Evolutionary conservation across 2,888 invertebrate species (phyloP).

Genomic region (Mantis religiosa): DNA sequence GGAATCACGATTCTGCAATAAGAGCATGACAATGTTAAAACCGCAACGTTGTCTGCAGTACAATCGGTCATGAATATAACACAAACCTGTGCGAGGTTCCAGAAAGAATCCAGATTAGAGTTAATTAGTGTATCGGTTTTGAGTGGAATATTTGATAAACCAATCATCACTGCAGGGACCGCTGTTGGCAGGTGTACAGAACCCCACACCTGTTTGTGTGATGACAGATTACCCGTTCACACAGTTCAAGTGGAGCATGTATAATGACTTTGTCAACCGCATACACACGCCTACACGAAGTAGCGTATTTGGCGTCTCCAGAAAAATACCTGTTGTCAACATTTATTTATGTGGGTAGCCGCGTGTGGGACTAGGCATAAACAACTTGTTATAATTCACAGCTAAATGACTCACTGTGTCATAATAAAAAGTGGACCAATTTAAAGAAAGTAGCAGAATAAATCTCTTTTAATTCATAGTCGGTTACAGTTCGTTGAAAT

Average conservation of each 20-base stretch:
- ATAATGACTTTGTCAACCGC: no score
- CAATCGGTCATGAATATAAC: no score
- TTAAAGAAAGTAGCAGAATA: background rate
- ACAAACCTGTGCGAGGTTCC: no score
- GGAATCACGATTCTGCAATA: no score
- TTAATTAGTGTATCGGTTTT: background rate
- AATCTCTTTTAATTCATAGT: no score
- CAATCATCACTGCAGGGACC: background rate
- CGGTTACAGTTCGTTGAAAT: no score
- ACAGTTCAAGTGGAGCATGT: background rate
- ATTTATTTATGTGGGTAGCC: background rate
- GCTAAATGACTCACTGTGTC: background rate
- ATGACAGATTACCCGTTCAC: background rate
- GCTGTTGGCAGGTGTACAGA: background rate
- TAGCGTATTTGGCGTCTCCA: no score
- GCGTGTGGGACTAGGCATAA: background rate
- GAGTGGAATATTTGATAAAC: background rate
- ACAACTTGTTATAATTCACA: background rate
- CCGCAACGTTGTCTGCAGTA: no score
- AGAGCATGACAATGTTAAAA: no score
- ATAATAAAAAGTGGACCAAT: background rate
- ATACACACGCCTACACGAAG: no score
- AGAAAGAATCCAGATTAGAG: background rate
- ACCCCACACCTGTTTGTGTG: background rate
- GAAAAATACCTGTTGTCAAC: no score